Evolutionary conservation across 1,140 invertebrate genomes (phyloP), one percentile per base, ranked within the genome.

Genomic region (Kradibia gibbosae): DNA sequence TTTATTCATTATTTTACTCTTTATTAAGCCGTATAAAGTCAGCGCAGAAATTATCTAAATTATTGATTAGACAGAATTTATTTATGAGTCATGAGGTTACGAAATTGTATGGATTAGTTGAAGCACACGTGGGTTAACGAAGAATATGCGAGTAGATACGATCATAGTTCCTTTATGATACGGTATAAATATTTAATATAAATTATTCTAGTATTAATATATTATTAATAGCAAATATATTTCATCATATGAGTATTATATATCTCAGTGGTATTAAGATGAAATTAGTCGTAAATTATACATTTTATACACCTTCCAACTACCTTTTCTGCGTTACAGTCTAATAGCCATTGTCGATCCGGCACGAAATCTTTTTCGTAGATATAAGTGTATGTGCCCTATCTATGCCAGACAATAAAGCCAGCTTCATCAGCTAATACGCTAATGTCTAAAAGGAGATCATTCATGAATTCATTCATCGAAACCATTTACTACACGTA

Each of bases 101-200:
- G n/a, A 53, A 28, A 20, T 31, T 72, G 31, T 50, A 75, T 70
- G 67, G 48, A 73, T 53, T 34, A 70, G 31, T 53, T 53, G 31
- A 53, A 67, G 60, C 28, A 53, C 36, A 79, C 34, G 31, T 71
- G 67, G 65, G 20, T 71, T 79, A 79, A 55, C 48, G 53, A 77
- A 81, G n/a, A 55, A 67, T 78, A 82, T 70, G 53, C 78, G 80
- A 82, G 84, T 86, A 85, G 85, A 87, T 85, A 70, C 78, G 78
- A 79, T 60, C 67, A 87, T 87, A 87, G 85, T 87, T 87, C 86
- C 86, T 87, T 84, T 86, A 86, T 82, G 78, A 87, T 86, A 87
- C 73, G 78, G 82, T 81, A 87, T 81, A 80, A 71, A 85, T 82
- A 82, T 84, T 85, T 83, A 86, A 85, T 84, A 85, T 84, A 86